These are phyloP conservation scores for Maniola jurtina DNA, from an alignment of 1,140 invertebrate genomes.

Conservation along the genomic window DNA sequence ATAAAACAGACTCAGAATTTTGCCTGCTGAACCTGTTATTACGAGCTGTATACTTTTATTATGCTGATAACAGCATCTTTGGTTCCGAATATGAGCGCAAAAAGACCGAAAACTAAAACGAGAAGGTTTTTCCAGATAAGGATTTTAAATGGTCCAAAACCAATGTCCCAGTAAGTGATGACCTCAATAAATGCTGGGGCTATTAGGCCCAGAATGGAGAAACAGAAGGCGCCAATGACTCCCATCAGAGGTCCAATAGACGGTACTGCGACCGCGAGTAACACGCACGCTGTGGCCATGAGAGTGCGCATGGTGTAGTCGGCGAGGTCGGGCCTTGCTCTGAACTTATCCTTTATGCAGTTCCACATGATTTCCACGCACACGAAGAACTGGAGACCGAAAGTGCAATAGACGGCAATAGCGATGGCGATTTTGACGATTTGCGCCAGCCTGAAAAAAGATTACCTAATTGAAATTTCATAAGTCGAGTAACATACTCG, in stretches of 20 bases:
- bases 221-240: conserved; percentile 96
- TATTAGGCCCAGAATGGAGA: conserved; percentile 94
- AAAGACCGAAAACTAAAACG: conserved; percentile 85
- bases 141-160: conserved; percentile 85
- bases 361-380: conserved; percentile 91
- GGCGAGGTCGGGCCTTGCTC: conserved; percentile 82
- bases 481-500: too few species aligned
- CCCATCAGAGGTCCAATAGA: conserved; percentile 94
- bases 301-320: conserved; percentile 89
- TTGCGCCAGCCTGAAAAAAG: conserved; percentile 86
- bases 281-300: conserved; percentile 83
- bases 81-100: conserved; percentile 90
- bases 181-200: conserved; percentile 94
- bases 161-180: conserved; percentile 87
- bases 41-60: conserved; percentile 38
- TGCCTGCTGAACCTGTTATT: conserved; percentile 1
- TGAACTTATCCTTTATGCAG: conserved; percentile 84
- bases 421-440: conserved; percentile 92
- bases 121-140: conserved; percentile 89
- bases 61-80: conserved; percentile 87
- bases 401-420: conserved; percentile 94
- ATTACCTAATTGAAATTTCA: background rate
- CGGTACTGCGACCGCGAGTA: conserved; percentile 91
- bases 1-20: background rate
- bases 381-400: conserved; percentile 98